Conservation (phyloP, 1,140 invertebrate species). For the Magallana gigas region DNA sequence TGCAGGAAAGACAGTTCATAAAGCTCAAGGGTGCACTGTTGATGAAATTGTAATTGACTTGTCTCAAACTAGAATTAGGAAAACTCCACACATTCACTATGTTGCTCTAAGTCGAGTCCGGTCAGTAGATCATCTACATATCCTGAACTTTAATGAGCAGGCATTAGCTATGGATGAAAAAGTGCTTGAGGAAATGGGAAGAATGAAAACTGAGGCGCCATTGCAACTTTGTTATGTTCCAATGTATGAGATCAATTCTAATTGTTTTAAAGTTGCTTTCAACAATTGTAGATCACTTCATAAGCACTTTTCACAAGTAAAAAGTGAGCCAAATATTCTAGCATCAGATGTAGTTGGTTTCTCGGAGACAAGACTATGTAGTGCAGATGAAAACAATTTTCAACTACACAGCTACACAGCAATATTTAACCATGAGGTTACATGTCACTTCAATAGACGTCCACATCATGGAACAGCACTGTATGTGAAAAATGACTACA, state of each 20-base stretch:
- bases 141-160: slow-evolving; percentile 41
- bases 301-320: slow-evolving; percentile 6
- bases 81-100: slow-evolving; percentile 44
- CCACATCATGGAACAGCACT: slow-evolving; percentile 26
- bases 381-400: slow-evolving; percentile 17
- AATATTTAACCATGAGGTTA: not conserved
- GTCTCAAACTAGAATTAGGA: not conserved
- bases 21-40: slow-evolving; percentile 41
- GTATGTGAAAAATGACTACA: slow-evolving; percentile 8
- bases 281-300: not conserved
- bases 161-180: slow-evolving; percentile 32
- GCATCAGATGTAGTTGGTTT: slow-evolving; percentile 45
- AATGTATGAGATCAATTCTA: not conserved
- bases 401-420: not conserved
- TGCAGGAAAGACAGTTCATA: slow-evolving; percentile 42
- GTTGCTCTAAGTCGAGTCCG: slow-evolving; percentile 2
- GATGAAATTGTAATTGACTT: slow-evolving; percentile 48
- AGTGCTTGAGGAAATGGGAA: slow-evolving; percentile 39
- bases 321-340: slow-evolving; percentile 30
- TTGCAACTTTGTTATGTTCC: not conserved
- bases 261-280: not conserved
- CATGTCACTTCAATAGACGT: not conserved
- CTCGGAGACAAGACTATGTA: slow-evolving; percentile 40
- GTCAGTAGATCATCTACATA: not conserved
- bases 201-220: slow-evolving; percentile 20